These are phyloP conservation scores for Crocuta crocuta DNA, from an alignment of 2,113 vertebrate genomes.

Conservation along the genomic window DNA sequence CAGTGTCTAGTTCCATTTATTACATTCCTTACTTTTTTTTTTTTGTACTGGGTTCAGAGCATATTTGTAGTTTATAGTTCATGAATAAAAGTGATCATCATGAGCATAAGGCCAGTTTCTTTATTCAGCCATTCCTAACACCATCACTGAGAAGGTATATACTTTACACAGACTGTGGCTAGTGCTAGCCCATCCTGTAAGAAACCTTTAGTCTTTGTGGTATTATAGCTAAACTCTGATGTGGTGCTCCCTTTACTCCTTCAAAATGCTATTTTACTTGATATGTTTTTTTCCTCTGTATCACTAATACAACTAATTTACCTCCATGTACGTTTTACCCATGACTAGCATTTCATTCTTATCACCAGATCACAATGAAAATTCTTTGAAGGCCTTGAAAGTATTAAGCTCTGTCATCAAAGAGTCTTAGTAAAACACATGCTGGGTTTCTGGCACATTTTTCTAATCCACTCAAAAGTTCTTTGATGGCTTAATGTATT, in stretches of 20 bases:
- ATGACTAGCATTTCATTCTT: conserved; percentile 41
- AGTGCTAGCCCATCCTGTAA: background rate
- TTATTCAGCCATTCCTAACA: background rate
- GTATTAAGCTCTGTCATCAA: conserved; percentile 44
- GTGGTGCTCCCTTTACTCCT: background rate
- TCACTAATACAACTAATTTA: conserved; percentile 48
- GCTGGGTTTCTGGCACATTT: conserved; percentile 23
- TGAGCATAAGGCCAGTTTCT: background rate
- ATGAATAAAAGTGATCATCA: background rate
- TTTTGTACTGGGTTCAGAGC: background rate
- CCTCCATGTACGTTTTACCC: background rate
- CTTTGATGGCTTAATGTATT: conserved; percentile 55
- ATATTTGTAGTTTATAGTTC: background rate
- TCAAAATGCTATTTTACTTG: conserved; percentile 43
- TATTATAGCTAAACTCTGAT: conserved; percentile 47
- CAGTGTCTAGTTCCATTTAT: background rate
- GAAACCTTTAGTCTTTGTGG: background rate
- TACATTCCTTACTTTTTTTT: background rate
- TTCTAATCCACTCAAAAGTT: conserved; percentile 30
- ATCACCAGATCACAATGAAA: conserved; percentile 47
- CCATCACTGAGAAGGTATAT: background rate
- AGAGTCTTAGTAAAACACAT: conserved; percentile 53
- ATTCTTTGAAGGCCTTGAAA: background rate
- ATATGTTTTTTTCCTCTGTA: background rate
- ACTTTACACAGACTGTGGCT: background rate